Base-by-base conservation (phyloP, 2,797 vertebrate species). In the Erithacus rubecula region DNA sequence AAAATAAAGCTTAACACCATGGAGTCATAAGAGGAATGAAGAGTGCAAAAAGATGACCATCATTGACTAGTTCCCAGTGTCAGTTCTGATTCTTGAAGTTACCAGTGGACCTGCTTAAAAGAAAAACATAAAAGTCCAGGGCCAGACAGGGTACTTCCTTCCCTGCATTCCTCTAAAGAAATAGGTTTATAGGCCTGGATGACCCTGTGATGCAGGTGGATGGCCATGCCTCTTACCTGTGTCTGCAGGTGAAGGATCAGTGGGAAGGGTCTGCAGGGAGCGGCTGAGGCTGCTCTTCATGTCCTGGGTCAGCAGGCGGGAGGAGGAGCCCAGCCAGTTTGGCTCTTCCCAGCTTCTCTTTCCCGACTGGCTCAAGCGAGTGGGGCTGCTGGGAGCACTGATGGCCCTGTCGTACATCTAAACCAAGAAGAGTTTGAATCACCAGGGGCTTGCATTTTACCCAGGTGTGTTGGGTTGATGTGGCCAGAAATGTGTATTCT, bases 321-420 rank as follows among this genome's bases (percentile, higher is more conserved):
- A 99, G 1, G 99, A 99, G 3, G 99, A 99, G 7, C 99, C 99
- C 98, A 99, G 98, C 99, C 99, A 99, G 85, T 98, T 98, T 0
- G 99, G 99, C 95, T 99, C 99, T 95, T 99, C 99, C 99, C 99
- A 99, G 97, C 99, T 99, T 89, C 99, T 98, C 96, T 99, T 98
- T 72, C 99, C 98, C 0, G 98, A 98, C 10, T 98, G 97, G 96
- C 98, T 98, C 97, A 99, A 97, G 96, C 99, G 99, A 34, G 99
- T 99, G 72, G 99, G 99, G 95, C 99, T 99, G 95, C 98, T 98
- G 60, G 99, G 99, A 87, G 99, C 99, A 10, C 99, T 99, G 91
- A 99, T 98, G 2, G 99, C 98, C 59, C 99, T 98, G 82, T 99
- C 99, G 0, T 99, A 99, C 99, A 99, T 99, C 99, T 99, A 96